Evolutionary conservation across 2,797 vertebrate genomes (phyloP).

Genomic region (Tapirus indicus): DNA sequence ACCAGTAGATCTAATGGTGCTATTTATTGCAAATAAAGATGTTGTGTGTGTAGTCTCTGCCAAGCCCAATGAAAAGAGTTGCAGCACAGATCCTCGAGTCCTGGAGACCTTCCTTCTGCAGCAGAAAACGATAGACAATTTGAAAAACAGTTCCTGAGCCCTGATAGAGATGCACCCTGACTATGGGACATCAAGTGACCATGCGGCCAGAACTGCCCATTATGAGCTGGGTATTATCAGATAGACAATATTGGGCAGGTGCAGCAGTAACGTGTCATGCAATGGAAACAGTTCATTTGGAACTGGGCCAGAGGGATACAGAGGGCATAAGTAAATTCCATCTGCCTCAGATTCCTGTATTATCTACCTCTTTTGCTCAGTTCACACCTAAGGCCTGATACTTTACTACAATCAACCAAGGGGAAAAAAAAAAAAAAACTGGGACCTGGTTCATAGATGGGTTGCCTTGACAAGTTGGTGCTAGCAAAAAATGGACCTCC

Average conservation of each 20-base stretch:
- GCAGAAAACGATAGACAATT: neutral
- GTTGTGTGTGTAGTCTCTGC: neutral
- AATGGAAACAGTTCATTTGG: neutral
- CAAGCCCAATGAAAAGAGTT: neutral
- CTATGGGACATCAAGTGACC: neutral
- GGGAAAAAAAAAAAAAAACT: neutral
- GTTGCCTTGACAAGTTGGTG: neutral
- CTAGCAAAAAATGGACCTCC: neutral
- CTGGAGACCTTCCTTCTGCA: neutral
- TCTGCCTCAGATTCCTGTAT: neutral
- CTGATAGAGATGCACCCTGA: neutral
- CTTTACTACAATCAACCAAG: neutral
- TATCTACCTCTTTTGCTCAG: neutral
- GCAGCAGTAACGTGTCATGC: neutral
- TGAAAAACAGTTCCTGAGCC: neutral
- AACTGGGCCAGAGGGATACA: neutral
- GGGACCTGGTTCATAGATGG: neutral
- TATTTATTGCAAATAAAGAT: slow-evolving; percentile 34
- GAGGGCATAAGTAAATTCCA: neutral
- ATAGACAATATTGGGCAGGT: neutral
- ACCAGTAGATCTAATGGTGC: neutral
- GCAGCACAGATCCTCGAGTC: neutral
- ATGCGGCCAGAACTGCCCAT: neutral
- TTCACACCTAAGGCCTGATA: neutral
- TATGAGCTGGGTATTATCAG: neutral